Percentiles rank a stretch among this genome's conserved stretches.
Evolutionary conservation across 2,797 vertebrate species (phyloP).

Genomic region (Dryobates pubescens): DNA sequence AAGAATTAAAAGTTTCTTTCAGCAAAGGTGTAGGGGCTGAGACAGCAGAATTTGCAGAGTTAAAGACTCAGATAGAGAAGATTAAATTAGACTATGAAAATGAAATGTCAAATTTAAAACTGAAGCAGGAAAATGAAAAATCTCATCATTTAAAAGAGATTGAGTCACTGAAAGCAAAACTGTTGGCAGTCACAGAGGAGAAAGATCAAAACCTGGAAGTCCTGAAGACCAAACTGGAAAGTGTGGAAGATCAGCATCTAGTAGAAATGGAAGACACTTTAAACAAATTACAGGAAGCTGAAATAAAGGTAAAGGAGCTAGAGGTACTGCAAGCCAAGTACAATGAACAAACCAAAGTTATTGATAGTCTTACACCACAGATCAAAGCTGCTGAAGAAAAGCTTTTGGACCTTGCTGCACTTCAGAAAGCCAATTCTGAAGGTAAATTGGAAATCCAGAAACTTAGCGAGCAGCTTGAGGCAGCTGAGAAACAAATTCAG

Average conservation of each 20-base stretch:
- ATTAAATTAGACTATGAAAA: conserved; percentile 83
- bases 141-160: conserved; percentile 76
- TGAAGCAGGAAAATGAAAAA: conserved; percentile 78
- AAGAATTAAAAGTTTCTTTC: conserved; percentile 88
- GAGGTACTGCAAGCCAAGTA: conserved; percentile 82
- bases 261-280: conserved; percentile 96
- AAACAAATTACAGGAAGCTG: conserved; percentile 90
- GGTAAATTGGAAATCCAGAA: conserved; percentile 85
- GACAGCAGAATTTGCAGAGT: conserved; percentile 83
- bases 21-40: conserved; percentile 85
- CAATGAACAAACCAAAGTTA: conserved; percentile 79
- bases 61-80: conserved; percentile 87
- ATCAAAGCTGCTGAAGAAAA: conserved; percentile 85
- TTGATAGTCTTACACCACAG: conserved; percentile 81
- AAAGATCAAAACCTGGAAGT: conserved; percentile 87
- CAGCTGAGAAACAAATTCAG: conserved; percentile 81
- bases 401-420: conserved; percentile 80
- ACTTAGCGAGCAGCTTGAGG: conserved; percentile 84
- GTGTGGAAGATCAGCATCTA: conserved; percentile 91
- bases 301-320: conserved; percentile 91
- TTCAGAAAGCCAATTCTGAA: conserved; percentile 85
- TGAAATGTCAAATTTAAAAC: conserved; percentile 78
- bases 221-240: conserved; percentile 85
- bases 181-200: conserved; percentile 82
- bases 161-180: conserved; percentile 78